Evolutionary conservation across 2,797 vertebrate species (phyloP), one percentile per base, ranked within the genome.

Genomic region (Rhinophrynus dorsalis): DNA sequence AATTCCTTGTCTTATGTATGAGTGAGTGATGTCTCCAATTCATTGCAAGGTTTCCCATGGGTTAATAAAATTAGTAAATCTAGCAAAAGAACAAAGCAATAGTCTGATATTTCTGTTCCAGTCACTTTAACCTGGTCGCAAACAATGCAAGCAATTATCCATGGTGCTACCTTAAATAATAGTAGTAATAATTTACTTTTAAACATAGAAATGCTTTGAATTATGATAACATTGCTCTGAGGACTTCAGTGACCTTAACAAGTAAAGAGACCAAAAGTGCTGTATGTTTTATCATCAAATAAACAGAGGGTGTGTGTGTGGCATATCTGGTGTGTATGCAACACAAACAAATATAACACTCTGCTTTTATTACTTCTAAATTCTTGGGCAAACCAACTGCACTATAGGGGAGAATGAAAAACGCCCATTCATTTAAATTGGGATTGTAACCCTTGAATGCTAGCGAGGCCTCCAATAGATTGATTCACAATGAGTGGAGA

Each of bases 81-180:
- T n/a, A n/a, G n/a, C n/a, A n/a, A n/a, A 2, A 65, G 54, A 64
- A 57, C 68, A 58, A 51, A 45, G 35, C 12, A 17, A 23, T n/a
- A 12, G 47, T 51, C 18, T 27, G 7, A 50, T 32, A 58, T 60
- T 51, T 51, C 11, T 51, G 47, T 10, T 66, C 56, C 42, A 60
- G 70, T 73, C 70, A 73, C 62, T 60, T 44, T 67, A 73, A 73
- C 70, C 70, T 60, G 70, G 62, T 60, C 55, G 60, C 37, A 73
- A 73, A 73, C 70, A 73, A 73, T 73, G 70, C 60, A 54, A 66
- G 62, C 55, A 66, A 66, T 73, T 66, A 59, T 47, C 10, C 11
- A 33, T 21, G 42, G 70, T 54, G 70, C 55, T 73, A 67, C 70
- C 70, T 54, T 60, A 66, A 66, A 73, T 73, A 73, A 73, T 73